Percentiles rank a stretch among this genome's conserved stretches.
phyloP scores from a whole-genome alignment of 2,888 invertebrate species.

The Orthonevra nobilis region DNA sequence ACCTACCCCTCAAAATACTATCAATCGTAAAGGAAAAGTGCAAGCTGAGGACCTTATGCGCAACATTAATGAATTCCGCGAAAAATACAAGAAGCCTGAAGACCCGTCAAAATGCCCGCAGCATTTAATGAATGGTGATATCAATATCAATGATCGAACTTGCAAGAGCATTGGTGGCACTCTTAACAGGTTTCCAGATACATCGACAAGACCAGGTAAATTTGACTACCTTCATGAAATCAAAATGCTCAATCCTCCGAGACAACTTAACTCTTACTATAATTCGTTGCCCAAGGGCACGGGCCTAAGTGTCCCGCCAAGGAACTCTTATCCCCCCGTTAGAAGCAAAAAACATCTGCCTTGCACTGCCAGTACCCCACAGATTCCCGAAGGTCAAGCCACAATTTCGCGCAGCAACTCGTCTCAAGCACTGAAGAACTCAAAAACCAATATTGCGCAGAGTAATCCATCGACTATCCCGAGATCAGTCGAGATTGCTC shows the following conservation, averaged over 20 bases:
- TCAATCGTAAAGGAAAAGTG: conserved; percentile 72
- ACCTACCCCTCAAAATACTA: conserved; percentile 65
- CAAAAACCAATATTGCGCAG: conserved; percentile 31
- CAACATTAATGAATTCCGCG: conserved; percentile 84
- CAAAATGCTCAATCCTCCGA: conserved; percentile 78
- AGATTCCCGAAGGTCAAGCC: conserved; percentile 21
- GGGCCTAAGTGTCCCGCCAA: conserved; percentile 83
- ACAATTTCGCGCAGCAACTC: conserved; percentile 81
- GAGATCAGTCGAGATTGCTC: conserved; percentile 79
- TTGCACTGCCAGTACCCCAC: conserved; percentile 38
- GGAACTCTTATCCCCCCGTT: conserved; percentile 84
- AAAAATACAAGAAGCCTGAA: conserved; percentile 83
- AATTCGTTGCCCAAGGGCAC: conserved; percentile 80
- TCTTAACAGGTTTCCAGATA: conserved; percentile 70
- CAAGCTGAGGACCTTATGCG: conserved; percentile 83
- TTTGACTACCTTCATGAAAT: conserved; percentile 79
- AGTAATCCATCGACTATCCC: conserved; percentile 75
- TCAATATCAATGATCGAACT: conserved; percentile 9
- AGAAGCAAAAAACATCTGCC: conserved; percentile 80
- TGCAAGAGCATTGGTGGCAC: conserved; percentile 63
- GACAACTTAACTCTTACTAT: conserved; percentile 75
- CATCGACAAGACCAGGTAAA: conserved; percentile 72
- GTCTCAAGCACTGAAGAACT: conserved; percentile 82
- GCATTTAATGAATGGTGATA: conserved; percentile 55
- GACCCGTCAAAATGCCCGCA: conserved; percentile 74